These are phyloP conservation scores for Seriola quinqueradiata DNA, from an alignment of 2,113 vertebrate species.

Conservation along the genomic window DNA sequence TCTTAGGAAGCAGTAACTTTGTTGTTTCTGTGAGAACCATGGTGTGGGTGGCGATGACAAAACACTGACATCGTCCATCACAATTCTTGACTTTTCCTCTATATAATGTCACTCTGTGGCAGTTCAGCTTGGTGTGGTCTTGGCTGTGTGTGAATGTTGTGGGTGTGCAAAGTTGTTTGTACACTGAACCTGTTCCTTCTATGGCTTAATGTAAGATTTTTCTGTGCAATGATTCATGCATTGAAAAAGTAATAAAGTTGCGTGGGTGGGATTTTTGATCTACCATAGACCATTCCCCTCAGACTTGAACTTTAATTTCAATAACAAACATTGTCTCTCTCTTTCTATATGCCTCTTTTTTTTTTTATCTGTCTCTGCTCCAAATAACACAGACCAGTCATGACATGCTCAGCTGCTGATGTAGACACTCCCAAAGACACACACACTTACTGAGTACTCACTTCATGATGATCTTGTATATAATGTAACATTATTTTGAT, in stretches of 20 bases:
- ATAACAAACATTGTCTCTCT: not conserved
- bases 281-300: not conserved
- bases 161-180: slow-evolving; percentile 5
- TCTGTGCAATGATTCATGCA: not conserved
- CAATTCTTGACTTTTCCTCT: not conserved
- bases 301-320: not conserved
- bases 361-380: not conserved
- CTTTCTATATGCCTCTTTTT: not conserved
- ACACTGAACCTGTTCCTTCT: not conserved
- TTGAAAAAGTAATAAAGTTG: not conserved
- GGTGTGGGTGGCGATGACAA: slow-evolving; percentile 5
- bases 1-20: slow-evolving; percentile 8
- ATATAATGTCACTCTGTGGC: not conserved
- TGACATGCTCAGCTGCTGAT: slow-evolving; percentile 11
- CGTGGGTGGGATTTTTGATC: not conserved
- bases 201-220: not conserved
- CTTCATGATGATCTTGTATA: not conserved
- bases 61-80: not conserved
- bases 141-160: slow-evolving; percentile 20
- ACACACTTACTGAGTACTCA: not conserved
- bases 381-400: slow-evolving; percentile 6
- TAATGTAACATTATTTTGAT: not conserved
- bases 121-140: not conserved
- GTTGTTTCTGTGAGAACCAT: slow-evolving; percentile 41
- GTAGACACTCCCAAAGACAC: slow-evolving; percentile 16